Evolutionary conservation across 2,888 invertebrate genomes (phyloP).

Genomic region (Acronicta leporina): DNA sequence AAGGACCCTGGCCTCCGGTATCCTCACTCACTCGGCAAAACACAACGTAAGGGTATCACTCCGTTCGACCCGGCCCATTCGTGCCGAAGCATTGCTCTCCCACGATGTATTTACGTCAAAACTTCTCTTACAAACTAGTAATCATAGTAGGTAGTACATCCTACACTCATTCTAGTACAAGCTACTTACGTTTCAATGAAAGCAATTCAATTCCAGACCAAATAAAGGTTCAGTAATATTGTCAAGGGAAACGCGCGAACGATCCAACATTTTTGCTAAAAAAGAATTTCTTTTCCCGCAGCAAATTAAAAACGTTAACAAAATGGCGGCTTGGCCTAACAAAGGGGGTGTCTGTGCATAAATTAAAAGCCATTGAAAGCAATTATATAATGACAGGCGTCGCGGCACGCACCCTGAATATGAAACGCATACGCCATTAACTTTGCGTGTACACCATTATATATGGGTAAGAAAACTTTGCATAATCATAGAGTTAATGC

Average conservation of each 20-base stretch:
- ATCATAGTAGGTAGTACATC: neutral
- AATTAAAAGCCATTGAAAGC: slow-evolving; percentile 54
- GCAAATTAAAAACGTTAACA: slow-evolving; percentile 40
- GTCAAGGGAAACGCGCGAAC: slow-evolving; percentile 18
- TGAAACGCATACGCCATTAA: slow-evolving; percentile 20
- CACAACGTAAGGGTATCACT: no score
- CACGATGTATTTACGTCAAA: no score
- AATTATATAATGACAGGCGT: slow-evolving; percentile 51
- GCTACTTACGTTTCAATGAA: slow-evolving; percentile 9
- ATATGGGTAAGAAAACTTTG: slow-evolving; percentile 9
- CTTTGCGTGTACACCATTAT: slow-evolving; percentile 16
- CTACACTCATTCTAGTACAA: neutral
- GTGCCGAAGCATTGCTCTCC: no score
- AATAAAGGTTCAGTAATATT: slow-evolving; percentile 17
- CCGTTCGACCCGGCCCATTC: no score
- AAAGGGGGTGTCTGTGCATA: slow-evolving; percentile 54
- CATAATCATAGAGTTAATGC: no score
- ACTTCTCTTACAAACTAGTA: no score
- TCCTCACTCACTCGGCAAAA: no score
- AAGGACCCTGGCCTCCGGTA: no score
- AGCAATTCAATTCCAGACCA: slow-evolving; percentile 27
- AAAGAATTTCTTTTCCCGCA: slow-evolving; percentile 32
- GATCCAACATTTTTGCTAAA: slow-evolving; percentile 28
- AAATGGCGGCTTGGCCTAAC: slow-evolving; percentile 39
- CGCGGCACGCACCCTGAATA: slow-evolving; percentile 38